Percentiles rank a stretch among this genome's conserved stretches.
Evolutionary conservation across 2,113 vertebrate genomes (phyloP).

Genomic region (Arizona elegans): DNA sequence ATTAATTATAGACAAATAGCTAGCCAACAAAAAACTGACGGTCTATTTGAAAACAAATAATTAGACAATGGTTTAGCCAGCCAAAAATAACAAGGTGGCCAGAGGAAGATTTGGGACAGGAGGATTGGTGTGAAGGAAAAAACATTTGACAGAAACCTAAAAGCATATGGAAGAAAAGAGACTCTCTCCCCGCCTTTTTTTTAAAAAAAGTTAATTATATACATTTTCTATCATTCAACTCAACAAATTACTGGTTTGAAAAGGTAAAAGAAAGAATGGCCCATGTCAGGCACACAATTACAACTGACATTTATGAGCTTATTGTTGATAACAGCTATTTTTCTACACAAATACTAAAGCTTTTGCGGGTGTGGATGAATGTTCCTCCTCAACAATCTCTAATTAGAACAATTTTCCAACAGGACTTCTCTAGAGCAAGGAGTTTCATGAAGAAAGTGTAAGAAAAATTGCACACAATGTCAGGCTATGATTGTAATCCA

Average conservation of each 20-base stretch:
- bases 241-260: conserved; percentile 27
- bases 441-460: neutral
- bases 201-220: conserved; percentile 13
- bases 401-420: conserved; percentile 7
- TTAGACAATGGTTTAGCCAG: conserved; percentile 15
- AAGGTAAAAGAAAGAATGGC: conserved; percentile 13
- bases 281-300: conserved; percentile 2
- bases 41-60: conserved; percentile 5
- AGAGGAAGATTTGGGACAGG: neutral
- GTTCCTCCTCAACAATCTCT: neutral
- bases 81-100: conserved; percentile 13
- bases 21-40: neutral
- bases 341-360: neutral
- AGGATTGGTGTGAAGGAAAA: neutral
- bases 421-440: neutral
- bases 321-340: conserved; percentile 3
- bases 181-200: neutral
- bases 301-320: conserved; percentile 12
- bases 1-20: neutral
- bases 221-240: conserved; percentile 18
- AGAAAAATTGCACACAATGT: neutral
- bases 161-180: conserved; percentile 1
- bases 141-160: neutral
- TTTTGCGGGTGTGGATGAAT: neutral
- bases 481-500: neutral